Percentiles rank a stretch among this genome's conserved stretches.
Evolutionary conservation across 2,888 invertebrate species (phyloP).

Genomic region (Leptogaster cylindrica): DNA sequence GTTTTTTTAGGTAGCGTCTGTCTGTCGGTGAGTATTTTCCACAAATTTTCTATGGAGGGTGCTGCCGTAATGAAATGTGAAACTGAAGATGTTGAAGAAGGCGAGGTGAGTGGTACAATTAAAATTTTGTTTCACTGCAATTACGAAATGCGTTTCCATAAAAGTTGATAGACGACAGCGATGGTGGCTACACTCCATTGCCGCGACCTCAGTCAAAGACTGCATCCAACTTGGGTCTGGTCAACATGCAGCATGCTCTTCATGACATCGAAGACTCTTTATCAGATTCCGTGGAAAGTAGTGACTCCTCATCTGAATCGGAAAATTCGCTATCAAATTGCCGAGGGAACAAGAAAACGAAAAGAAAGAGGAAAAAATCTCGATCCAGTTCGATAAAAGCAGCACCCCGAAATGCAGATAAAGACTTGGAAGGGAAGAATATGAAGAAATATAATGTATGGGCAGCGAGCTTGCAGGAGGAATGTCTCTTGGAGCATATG

Average conservation of each 20-base stretch:
- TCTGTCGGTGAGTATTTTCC: constrained; percentile 3
- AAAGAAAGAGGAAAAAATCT: constrained; percentile 52
- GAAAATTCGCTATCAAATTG: constrained; percentile 56
- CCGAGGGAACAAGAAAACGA: constrained; percentile 43
- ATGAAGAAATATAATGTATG: constrained; percentile 80
- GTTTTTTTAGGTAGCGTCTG: constrained; percentile 25
- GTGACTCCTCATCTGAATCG: constrained; percentile 53
- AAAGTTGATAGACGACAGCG: constrained; percentile 58
- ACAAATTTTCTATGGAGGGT: constrained; percentile 56
- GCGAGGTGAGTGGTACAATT: constrained; percentile 66
- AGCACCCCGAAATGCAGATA: constrained; percentile 45
- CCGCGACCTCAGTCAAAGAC: constrained; percentile 52
- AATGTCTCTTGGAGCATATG: constrained; percentile 78
- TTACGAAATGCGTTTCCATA: neutral
- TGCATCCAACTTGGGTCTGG: neutral
- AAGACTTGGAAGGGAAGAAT: constrained; percentile 59
- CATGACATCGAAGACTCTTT: constrained; percentile 52
- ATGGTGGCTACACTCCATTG: constrained; percentile 59
- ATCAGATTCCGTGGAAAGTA: constrained; percentile 53
- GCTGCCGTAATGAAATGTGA: constrained; percentile 67
- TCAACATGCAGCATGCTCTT: constrained; percentile 48
- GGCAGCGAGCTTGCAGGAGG: constrained; percentile 77
- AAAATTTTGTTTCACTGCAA: neutral
- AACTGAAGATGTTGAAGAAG: constrained; percentile 70
- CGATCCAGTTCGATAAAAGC: constrained; percentile 57